Percentiles rank a stretch among this genome's conserved stretches.
phyloP scores from a whole-genome alignment of 2,113 vertebrate genomes.

The Corythaixoides concolor region DNA sequence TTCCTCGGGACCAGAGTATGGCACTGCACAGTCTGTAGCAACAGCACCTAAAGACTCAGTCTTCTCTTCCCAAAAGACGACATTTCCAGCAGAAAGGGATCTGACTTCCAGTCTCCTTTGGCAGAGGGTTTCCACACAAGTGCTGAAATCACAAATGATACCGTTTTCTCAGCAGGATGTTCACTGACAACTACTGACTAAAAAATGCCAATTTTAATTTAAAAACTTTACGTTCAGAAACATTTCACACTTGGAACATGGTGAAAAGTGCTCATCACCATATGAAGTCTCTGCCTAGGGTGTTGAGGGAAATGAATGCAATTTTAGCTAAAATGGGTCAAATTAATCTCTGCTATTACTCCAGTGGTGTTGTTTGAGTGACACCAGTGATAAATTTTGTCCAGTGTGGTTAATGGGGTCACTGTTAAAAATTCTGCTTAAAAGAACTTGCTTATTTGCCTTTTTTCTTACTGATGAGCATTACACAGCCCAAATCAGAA shows the following conservation, averaged over 20 bases:
- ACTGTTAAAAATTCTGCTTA: background rate
- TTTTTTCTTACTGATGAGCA: background rate
- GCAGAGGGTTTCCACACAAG: background rate
- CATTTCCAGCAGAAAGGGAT: background rate
- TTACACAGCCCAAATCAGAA: background rate
- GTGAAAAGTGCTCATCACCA: conserved; percentile 23
- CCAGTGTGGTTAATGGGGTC: background rate
- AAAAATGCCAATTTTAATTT: conserved; percentile 39
- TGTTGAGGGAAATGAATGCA: background rate
- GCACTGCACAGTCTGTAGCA: background rate
- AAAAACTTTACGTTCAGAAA: background rate
- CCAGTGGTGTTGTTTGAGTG: background rate
- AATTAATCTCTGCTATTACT: background rate
- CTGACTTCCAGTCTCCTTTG: background rate
- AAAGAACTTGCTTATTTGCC: background rate
- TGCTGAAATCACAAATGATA: background rate
- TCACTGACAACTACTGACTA: background rate
- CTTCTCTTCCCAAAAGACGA: background rate
- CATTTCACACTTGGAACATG: background rate
- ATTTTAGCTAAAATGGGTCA: conserved; percentile 8
- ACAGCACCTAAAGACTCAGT: background rate
- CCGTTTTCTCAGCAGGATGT: background rate
- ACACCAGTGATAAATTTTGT: background rate
- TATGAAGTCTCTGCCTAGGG: background rate
- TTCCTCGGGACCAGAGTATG: background rate